Evolutionary conservation across 1,140 invertebrate species (phyloP).

Genomic region (Calliphora vicina): DNA sequence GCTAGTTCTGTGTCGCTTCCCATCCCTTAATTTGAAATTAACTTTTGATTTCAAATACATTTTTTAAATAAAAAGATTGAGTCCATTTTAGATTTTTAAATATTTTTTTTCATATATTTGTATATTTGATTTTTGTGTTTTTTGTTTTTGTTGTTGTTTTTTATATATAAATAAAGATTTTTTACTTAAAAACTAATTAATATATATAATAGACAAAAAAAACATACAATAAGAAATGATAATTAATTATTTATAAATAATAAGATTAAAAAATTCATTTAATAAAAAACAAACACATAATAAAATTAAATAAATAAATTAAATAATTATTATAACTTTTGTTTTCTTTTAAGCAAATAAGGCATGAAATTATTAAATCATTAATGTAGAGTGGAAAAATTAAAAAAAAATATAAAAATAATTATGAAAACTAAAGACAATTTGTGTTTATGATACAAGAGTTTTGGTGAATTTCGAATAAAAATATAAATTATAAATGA

Average conservation of each 20-base stretch:
- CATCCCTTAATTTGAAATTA: too few species aligned
- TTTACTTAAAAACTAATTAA: conserved; percentile 26
- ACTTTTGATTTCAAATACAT: too few species aligned
- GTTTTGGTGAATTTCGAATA: neutral
- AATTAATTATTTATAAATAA: conserved; percentile 6
- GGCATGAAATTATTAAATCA: neutral
- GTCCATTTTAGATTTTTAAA: neutral
- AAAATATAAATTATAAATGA: neutral
- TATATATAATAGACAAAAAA: conserved; percentile 19
- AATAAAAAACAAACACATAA: neutral
- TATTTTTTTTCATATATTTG: conserved; percentile 15
- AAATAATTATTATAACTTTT: neutral
- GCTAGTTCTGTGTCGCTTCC: too few species aligned
- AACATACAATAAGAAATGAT: conserved; percentile 3
- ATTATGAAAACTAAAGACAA: neutral
- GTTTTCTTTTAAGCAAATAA: conserved; percentile 4
- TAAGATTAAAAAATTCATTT: conserved; percentile 31
- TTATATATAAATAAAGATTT: conserved; percentile 25
- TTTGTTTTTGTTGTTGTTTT: conserved; percentile 28
- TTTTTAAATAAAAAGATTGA: too few species aligned
- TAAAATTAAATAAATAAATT: conserved; percentile 21
- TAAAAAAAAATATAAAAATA: neutral
- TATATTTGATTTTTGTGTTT: conserved; percentile 13
- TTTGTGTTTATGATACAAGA: neutral
- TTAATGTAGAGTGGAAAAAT: neutral